phyloP scores from a whole-genome alignment of 2,797 vertebrate species.

The Coregonus ussuriensis region DNA sequence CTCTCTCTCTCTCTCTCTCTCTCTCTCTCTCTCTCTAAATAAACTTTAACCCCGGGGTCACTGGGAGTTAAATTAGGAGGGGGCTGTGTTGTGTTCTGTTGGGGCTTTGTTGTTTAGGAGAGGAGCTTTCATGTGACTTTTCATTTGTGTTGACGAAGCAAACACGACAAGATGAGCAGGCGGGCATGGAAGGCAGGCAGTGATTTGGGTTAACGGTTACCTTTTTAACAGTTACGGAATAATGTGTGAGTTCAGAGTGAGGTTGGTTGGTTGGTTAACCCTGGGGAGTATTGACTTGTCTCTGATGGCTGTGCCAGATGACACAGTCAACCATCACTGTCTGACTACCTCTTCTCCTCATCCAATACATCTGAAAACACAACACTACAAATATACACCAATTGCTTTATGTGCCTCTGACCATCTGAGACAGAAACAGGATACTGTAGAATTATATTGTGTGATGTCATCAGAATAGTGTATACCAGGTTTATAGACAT shows the following conservation, averaged over 20 bases:
- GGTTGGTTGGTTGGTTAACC: slow-evolving; percentile 18
- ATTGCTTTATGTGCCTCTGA: background rate
- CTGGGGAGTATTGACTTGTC: slow-evolving; percentile 4
- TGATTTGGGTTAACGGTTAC: slow-evolving; percentile 17
- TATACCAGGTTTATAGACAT: background rate
- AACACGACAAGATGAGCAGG: slow-evolving; percentile 14
- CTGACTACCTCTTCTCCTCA: slow-evolving; percentile 9
- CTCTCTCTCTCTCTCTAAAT: background rate
- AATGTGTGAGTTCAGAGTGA: slow-evolving; percentile 13
- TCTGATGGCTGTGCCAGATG: slow-evolving; percentile 49
- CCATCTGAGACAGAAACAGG: background rate
- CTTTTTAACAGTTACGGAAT: slow-evolving; percentile 4
- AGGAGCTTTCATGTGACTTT: slow-evolving; percentile 43
- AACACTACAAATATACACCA: background rate
- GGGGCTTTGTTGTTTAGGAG: background rate
- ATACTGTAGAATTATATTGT: background rate
- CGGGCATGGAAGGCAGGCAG: slow-evolving; percentile 10
- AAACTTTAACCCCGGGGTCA: slow-evolving; percentile 44
- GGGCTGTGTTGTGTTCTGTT: slow-evolving; percentile 1
- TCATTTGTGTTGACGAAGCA: slow-evolving; percentile 35
- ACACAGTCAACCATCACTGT: slow-evolving; percentile 46
- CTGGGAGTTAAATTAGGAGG: slow-evolving; percentile 26
- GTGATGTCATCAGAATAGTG: background rate
- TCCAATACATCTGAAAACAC: background rate
- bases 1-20: too few relatives aligned